A percentile compares a stretch with the other conserved stretches of the same genome.
These are phyloP conservation scores for Orthonyx spaldingii DNA, from an alignment of 2,113 vertebrate species.

Conservation along the genomic window DNA sequence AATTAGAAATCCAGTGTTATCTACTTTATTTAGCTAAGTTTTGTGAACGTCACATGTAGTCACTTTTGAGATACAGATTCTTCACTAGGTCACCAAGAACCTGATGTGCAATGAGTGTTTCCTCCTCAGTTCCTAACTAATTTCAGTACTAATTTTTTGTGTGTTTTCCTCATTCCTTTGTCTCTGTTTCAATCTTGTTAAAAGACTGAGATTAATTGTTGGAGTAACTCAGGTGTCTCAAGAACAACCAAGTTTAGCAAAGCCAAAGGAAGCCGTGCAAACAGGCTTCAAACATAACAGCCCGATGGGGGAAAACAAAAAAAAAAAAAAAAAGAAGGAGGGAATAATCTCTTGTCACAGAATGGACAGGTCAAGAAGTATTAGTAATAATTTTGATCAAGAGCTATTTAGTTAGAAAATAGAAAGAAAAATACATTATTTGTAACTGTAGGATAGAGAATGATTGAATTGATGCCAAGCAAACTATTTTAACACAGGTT, in stretches of 20 bases:
- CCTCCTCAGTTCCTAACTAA: background rate
- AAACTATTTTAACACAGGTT: background rate
- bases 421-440: background rate
- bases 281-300: background rate
- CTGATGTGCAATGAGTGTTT: background rate
- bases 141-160: background rate
- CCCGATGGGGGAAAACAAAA: fast-evolving
- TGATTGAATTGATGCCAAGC: background rate
- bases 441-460: background rate
- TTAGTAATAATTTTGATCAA: background rate
- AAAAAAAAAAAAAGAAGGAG: background rate
- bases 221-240: background rate
- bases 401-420: background rate
- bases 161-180: background rate
- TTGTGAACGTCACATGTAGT: background rate
- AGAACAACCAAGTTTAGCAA: background rate
- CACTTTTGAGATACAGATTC: background rate
- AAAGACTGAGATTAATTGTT: background rate
- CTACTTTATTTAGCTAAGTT: background rate
- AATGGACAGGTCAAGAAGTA: background rate
- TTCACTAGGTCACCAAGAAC: background rate
- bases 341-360: background rate
- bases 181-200: background rate
- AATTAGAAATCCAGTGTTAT: background rate
- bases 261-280: background rate